Evolutionary conservation across 30 jellyfish, hydroid and myxozoan genomes (phyloP).

Genomic region (Aurelia sp.): DNA sequence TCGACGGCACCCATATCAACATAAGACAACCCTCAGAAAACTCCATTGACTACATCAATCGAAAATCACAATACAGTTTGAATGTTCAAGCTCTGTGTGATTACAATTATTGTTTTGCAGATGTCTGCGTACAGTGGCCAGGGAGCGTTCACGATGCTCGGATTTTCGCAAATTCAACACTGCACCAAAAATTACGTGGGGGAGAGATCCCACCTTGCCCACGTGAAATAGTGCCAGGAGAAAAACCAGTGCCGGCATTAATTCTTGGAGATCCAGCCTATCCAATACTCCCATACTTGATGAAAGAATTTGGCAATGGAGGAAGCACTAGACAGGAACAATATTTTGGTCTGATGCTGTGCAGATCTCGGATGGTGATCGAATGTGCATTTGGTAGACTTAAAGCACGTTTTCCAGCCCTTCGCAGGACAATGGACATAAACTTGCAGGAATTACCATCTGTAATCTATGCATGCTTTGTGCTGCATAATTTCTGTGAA

Average conservation of each 20-base stretch:
- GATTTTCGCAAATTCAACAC: conserved; percentile 4
- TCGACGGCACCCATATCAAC: too few relatives aligned
- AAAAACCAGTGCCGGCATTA: conserved; percentile 26
- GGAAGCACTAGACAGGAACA: conserved; percentile 52
- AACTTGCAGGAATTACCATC: background rate
- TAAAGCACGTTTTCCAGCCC: conserved; percentile 39
- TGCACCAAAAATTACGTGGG: background rate
- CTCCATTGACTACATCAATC: too few relatives aligned
- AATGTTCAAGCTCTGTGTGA: conserved; percentile 23
- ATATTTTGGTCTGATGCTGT: conserved; percentile 34
- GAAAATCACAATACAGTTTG: conserved; percentile 8
- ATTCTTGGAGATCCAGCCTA: conserved; percentile 49
- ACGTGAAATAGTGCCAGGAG: conserved; percentile 41
- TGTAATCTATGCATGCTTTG: conserved; percentile 19
- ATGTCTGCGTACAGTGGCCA: conserved; percentile 32
- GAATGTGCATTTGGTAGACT: conserved; percentile 58
- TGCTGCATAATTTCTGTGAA: conserved; percentile 29
- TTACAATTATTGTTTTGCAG: conserved; percentile 11
- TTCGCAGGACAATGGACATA: conserved; percentile 45
- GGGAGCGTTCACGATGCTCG: conserved; percentile 58
- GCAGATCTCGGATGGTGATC: conserved; percentile 28
- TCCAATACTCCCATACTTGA: conserved; percentile 21
- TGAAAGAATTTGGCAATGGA: conserved; percentile 45
- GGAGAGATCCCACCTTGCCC: conserved; percentile 54
- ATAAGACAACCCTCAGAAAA: too few relatives aligned